phyloP scores from a whole-genome alignment of 2,797 vertebrate genomes.

The Acanthurus lineatus region DNA sequence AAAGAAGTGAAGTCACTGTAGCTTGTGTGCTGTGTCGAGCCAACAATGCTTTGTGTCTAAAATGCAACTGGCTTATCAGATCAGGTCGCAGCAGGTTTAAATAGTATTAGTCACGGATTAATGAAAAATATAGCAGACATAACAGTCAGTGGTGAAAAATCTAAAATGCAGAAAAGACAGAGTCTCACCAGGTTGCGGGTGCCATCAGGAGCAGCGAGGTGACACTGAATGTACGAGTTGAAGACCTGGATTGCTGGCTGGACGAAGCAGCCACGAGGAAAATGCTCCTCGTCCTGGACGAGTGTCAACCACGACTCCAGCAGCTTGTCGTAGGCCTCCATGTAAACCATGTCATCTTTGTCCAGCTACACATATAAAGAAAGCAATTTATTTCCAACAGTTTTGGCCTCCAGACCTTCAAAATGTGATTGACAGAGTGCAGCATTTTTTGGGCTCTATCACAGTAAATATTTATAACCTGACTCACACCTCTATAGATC shows the following conservation, averaged over 20 bases:
- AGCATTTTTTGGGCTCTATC: not conserved
- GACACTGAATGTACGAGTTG: constrained; percentile 99
- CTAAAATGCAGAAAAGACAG: too few species aligned
- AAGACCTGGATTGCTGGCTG: constrained; percentile 98
- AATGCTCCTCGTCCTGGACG: constrained; percentile 98
- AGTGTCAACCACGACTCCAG: constrained; percentile 98
- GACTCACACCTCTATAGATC: fast-evolving
- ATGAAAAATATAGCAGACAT: too few species aligned
- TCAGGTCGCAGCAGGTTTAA: too few species aligned
- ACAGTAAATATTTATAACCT: too few species aligned
- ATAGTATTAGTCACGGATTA: too few species aligned
- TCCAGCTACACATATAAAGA: constrained; percentile 87
- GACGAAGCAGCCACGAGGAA: constrained; percentile 96
- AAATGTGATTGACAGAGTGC: not conserved
- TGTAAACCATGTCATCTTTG: constrained; percentile 99
- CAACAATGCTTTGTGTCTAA: too few species aligned
- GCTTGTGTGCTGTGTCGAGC: too few species aligned
- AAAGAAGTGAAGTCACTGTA: too few species aligned
- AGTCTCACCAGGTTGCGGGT: constrained; percentile 96
- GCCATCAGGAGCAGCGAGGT: constrained; percentile 96
- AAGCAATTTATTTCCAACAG: not conserved
- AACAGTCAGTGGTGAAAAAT: too few species aligned
- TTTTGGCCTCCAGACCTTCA: too few species aligned
- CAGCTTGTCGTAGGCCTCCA: constrained; percentile 98
- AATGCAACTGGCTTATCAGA: too few species aligned